These are phyloP conservation scores for Australoheros facetus DNA, from an alignment of 2,797 vertebrate species.

Conservation along the genomic window DNA sequence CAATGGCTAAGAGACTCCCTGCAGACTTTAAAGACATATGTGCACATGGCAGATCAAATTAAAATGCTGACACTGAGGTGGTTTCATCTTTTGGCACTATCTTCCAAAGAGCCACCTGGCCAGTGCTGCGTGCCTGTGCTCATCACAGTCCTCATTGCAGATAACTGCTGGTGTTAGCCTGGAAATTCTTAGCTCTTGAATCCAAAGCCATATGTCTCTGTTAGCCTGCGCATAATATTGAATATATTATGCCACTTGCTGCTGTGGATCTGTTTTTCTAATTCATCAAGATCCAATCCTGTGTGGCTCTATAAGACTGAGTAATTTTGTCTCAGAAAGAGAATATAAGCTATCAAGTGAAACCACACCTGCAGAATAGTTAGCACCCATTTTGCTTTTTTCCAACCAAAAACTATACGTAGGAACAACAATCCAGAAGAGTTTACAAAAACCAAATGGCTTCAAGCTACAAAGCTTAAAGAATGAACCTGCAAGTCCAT, in stretches of 20 bases:
- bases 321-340: neutral
- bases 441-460: neutral
- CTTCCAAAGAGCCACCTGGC: constrained; percentile 78
- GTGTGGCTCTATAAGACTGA: neutral
- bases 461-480: neutral
- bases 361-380: neutral
- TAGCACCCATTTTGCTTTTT: neutral
- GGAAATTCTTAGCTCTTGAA: constrained; percentile 50
- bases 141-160: constrained; percentile 67
- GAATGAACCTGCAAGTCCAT: neutral
- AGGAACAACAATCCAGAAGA: neutral
- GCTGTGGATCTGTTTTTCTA: constrained; percentile 21
- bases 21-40: constrained; percentile 80
- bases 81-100: constrained; percentile 78
- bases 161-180: constrained; percentile 71
- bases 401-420: neutral
- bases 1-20: constrained; percentile 73
- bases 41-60: constrained; percentile 78
- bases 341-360: neutral
- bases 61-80: constrained; percentile 79
- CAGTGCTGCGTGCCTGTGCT: constrained; percentile 60
- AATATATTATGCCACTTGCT: constrained; percentile 48
- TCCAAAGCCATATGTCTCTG: constrained; percentile 72
- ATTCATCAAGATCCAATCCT: constrained; percentile 21
- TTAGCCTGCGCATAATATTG: constrained; percentile 65